Evolutionary conservation across 2,113 vertebrate species (phyloP).

Genomic region (Calyptomena viridis): DNA sequence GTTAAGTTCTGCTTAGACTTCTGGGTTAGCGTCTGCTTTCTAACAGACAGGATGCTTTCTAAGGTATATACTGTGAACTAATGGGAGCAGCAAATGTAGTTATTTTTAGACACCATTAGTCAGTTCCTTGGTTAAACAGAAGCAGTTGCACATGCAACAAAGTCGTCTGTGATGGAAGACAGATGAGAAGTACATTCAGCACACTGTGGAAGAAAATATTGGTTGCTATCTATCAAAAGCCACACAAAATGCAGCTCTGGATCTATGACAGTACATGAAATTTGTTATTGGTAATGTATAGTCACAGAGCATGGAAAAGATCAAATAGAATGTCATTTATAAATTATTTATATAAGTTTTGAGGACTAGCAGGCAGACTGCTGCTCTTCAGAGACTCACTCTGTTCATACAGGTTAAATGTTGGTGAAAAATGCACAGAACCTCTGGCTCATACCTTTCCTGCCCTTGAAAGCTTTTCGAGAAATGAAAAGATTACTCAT

Average conservation of each 20-base stretch:
- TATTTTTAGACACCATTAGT: slow-evolving; percentile 2
- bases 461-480: neutral
- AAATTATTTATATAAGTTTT: slow-evolving; percentile 5
- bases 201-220: neutral
- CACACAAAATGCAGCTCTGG: neutral
- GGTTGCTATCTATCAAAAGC: neutral
- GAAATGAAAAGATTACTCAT: neutral
- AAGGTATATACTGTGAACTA: neutral
- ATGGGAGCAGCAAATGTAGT: neutral
- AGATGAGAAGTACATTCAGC: neutral
- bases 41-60: neutral
- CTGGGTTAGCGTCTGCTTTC: neutral
- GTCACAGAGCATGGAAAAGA: neutral
- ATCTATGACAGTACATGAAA: neutral
- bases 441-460: neutral
- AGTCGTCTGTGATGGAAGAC: neutral
- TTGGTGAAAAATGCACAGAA: neutral
- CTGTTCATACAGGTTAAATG: neutral
- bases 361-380: neutral
- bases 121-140: neutral
- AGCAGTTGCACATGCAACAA: neutral
- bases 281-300: neutral
- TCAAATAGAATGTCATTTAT: neutral
- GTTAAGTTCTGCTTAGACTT: neutral
- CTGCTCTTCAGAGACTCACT: neutral